Evolutionary conservation across 1,140 invertebrate species (phyloP).

Genomic region (Pseudobourletiella spinata): DNA sequence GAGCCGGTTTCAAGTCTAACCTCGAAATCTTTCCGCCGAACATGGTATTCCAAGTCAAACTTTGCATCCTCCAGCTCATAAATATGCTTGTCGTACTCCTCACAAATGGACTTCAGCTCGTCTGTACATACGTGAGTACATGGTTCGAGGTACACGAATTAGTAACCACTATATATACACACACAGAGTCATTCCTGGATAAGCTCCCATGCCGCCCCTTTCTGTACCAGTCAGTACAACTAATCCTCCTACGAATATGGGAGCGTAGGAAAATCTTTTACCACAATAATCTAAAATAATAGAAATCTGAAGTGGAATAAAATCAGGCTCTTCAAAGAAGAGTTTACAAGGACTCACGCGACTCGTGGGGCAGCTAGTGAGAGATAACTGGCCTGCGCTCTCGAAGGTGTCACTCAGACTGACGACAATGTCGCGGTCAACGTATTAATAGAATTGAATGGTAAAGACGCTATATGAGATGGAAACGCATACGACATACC

Average conservation of each 20-base stretch:
- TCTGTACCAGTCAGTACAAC: too few relatives aligned
- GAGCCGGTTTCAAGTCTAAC: conserved; percentile 49
- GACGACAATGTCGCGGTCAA: neutral
- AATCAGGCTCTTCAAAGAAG: neutral
- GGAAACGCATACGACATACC: conserved; percentile 41
- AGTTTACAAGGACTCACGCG: too few relatives aligned
- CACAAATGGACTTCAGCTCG: conserved; percentile 38
- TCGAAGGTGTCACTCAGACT: neutral
- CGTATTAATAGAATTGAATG: neutral
- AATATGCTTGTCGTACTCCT: conserved; percentile 81
- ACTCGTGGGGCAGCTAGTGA: too few relatives aligned
- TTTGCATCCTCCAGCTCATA: conserved; percentile 82
- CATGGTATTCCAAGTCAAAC: conserved; percentile 96
- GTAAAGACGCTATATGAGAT: neutral
- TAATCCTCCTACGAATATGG: neutral
- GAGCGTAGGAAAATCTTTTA: neutral
- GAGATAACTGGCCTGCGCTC: too few relatives aligned
- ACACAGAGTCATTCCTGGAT: neutral
- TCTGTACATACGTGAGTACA: conserved; percentile 6
- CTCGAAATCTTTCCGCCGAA: conserved; percentile 96
- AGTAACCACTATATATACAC: neutral
- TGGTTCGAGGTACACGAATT: neutral
- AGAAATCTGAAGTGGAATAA: neutral
- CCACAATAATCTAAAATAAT: neutral
- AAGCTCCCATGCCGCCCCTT: too few relatives aligned